phyloP scores from a whole-genome alignment of 2,888 invertebrate genomes.

The Platycheirus rosarum region DNA sequence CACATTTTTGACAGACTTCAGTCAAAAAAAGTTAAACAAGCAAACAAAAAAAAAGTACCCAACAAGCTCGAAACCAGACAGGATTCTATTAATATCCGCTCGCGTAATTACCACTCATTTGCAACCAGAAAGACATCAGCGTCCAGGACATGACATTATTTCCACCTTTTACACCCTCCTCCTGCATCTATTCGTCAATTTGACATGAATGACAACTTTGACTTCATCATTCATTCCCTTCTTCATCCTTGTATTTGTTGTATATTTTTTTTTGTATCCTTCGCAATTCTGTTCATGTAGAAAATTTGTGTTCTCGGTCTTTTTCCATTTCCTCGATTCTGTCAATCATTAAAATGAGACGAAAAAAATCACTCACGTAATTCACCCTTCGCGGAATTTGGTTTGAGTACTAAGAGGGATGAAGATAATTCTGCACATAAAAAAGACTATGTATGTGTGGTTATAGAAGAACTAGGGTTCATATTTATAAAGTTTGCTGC shows the following conservation, averaged over 20 bases:
- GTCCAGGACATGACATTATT: constrained; percentile 62
- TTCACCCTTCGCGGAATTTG: constrained; percentile 44
- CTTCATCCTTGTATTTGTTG: constrained; percentile 27
- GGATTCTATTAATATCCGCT: constrained; percentile 74
- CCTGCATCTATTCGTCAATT: constrained; percentile 48
- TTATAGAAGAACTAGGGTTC: constrained; percentile 3
- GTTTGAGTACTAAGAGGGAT: not conserved
- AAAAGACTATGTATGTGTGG: constrained; percentile 47
- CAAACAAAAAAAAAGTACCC: constrained; percentile 27
- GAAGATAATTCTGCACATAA: constrained; percentile 48
- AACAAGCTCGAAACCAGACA: constrained; percentile 57
- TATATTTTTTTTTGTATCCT: constrained; percentile 40
- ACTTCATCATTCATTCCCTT: constrained; percentile 73
- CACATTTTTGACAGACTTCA: constrained; percentile 68
- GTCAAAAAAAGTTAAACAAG: constrained; percentile 37
- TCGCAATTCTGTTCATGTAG: constrained; percentile 71
- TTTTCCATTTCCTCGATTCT: constrained; percentile 61
- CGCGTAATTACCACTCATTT: constrained; percentile 74
- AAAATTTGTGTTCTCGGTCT: constrained; percentile 59
- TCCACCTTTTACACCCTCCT: constrained; percentile 23
- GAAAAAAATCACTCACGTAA: constrained; percentile 57
- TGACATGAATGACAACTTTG: constrained; percentile 74
- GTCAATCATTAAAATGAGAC: constrained; percentile 61
- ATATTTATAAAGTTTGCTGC: constrained; percentile 22
- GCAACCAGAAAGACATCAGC: constrained; percentile 63